Evolutionary conservation across 2,113 vertebrate genomes (phyloP).

Genomic region (Charina bottae): DNA sequence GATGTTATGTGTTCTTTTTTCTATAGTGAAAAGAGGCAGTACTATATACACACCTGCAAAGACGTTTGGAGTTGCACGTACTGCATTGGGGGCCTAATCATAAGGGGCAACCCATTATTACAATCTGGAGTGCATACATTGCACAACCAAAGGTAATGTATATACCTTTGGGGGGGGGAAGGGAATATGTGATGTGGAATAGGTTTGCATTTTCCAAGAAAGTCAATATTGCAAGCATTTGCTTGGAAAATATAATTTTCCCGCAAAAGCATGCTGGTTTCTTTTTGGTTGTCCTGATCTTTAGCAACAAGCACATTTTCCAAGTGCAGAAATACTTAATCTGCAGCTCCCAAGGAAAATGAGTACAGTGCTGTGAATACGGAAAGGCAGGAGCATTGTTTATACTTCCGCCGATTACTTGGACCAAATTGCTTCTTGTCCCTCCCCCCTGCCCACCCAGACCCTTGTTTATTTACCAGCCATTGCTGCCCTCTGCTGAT

Average conservation of each 20-base stretch:
- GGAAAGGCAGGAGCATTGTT: neutral
- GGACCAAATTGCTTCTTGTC: neutral
- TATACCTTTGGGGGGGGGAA: neutral
- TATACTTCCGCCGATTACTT: neutral
- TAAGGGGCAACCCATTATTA: neutral
- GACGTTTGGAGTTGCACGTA: neutral
- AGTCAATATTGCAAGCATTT: neutral
- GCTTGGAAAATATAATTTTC: neutral
- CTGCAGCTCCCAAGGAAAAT: neutral
- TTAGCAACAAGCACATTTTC: neutral
- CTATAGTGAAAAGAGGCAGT: neutral
- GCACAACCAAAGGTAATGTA: neutral
- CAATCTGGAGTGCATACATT: neutral
- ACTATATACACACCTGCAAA: neutral
- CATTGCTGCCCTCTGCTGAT: conserved; percentile 28
- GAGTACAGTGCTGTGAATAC: neutral
- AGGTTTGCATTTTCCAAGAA: neutral
- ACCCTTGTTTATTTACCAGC: neutral
- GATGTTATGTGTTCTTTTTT: neutral
- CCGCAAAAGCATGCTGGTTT: neutral
- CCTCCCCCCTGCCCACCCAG: neutral
- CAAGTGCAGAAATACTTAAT: neutral
- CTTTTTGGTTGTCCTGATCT: neutral
- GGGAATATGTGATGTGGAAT: neutral
- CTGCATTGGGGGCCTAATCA: neutral